Evolutionary conservation across 2,888 invertebrate genomes (phyloP).

Genomic region (Gasteruption jaculator): DNA sequence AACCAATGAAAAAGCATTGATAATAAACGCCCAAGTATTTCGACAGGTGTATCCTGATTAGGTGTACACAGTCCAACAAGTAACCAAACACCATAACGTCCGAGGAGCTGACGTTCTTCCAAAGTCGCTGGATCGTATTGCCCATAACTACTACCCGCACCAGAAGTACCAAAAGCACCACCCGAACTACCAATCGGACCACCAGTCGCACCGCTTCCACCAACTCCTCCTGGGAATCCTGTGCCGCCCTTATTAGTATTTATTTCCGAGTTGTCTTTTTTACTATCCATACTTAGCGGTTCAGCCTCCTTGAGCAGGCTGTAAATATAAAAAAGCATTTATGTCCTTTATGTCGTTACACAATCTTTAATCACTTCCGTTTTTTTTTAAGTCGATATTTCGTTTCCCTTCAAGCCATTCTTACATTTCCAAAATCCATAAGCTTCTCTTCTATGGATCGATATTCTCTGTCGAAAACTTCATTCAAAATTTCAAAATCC

Average conservation of each 20-base stretch:
- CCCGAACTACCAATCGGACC: conserved; percentile 50
- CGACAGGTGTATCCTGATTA: conserved; percentile 70
- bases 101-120: conserved; percentile 85
- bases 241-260: conserved; percentile 44
- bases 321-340: conserved; percentile 30
- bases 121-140: conserved; percentile 51
- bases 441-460: too few relatives aligned
- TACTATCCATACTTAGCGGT: conserved; percentile 66
- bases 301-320: conserved; percentile 87
- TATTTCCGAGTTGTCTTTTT: conserved; percentile 54
- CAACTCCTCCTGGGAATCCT: conserved; percentile 50
- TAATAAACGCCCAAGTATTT: conserved; percentile 83
- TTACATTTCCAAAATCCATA: too few relatives aligned
- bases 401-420: too few relatives aligned
- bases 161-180: conserved; percentile 45
- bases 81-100: conserved; percentile 96
- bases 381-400: neutral
- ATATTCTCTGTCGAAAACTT: too few relatives aligned
- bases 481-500: too few relatives aligned
- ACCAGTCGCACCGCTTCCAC: conserved; percentile 45
- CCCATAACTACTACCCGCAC: too few relatives aligned
- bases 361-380: neutral
- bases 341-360: too few relatives aligned
- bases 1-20: conserved; percentile 99
- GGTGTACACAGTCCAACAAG: conserved; percentile 90